These are phyloP conservation scores for Allophyes oxyacanthae DNA, from an alignment of 2,888 invertebrate genomes.

Conservation along the genomic window DNA sequence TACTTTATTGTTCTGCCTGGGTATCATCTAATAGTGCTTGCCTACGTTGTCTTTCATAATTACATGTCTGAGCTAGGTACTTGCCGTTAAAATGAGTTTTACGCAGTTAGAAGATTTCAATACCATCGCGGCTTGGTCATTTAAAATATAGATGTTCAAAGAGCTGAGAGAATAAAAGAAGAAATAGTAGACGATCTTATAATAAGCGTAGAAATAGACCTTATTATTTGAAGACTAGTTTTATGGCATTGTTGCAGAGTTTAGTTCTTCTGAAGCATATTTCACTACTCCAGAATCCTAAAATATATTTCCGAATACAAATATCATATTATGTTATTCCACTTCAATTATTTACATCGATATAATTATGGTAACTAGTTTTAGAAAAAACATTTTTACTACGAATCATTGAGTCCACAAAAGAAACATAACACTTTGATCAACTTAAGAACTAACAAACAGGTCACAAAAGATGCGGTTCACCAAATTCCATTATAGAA, in stretches of 20 bases:
- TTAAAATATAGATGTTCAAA: constrained; percentile 3
- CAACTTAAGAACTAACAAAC: constrained; percentile 27
- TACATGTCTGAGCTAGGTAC: constrained; percentile 30
- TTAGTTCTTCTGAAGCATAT: not conserved
- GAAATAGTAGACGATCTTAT: too few relatives aligned
- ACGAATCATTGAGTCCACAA: not conserved
- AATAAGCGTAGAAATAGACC: too few relatives aligned
- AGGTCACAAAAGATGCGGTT: constrained; percentile 51
- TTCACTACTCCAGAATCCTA: too few relatives aligned
- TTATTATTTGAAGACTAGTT: too few relatives aligned
- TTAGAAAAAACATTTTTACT: too few relatives aligned
- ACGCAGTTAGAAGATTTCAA: constrained; percentile 6
- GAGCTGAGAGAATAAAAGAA: not conserved
- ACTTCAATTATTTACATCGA: too few relatives aligned
- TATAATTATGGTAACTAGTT: too few relatives aligned
- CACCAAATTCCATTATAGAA: constrained; percentile 58
- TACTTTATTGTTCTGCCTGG: constrained; percentile 65
- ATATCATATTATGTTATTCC: too few relatives aligned
- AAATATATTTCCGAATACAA: too few relatives aligned
- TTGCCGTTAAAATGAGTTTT: constrained; percentile 21
- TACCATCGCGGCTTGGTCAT: constrained; percentile 10
- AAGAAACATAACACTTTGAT: constrained; percentile 5
- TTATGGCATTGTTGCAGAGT: too few relatives aligned
- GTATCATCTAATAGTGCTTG: constrained; percentile 53
- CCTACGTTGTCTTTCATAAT: constrained; percentile 49